phyloP scores from a whole-genome alignment of 2,888 invertebrate species.

The Campaea margaritaria region DNA sequence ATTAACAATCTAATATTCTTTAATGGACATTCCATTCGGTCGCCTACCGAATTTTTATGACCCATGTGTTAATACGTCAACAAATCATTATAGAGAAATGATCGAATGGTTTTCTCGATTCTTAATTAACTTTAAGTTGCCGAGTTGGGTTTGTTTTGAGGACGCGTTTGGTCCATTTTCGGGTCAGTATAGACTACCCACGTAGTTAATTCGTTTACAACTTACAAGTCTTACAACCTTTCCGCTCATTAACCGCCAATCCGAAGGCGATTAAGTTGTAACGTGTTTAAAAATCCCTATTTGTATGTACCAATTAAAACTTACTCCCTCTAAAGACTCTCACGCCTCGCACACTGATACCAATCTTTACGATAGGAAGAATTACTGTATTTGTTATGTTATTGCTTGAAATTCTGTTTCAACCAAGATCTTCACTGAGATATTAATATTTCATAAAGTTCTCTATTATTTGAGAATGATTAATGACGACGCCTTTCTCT shows the following conservation, averaged over 20 bases:
- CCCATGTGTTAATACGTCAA: constrained; percentile 37
- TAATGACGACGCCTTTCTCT: constrained; percentile 47
- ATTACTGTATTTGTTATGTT: constrained; percentile 61
- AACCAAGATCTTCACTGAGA: constrained; percentile 41
- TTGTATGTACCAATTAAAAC: constrained; percentile 77
- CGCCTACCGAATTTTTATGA: constrained; percentile 41
- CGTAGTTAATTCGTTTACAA: constrained; percentile 73
- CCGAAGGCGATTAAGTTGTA: constrained; percentile 77
- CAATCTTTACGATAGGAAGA: constrained; percentile 68
- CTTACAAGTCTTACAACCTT: constrained; percentile 51
- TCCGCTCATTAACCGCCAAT: constrained; percentile 81
- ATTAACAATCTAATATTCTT: constrained; percentile 53
- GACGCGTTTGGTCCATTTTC: constrained; percentile 29
- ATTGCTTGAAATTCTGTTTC: constrained; percentile 64
- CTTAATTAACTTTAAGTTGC: constrained; percentile 33
- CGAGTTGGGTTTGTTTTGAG: constrained; percentile 33
- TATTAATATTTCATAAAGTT: constrained; percentile 57
- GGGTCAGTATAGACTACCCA: constrained; percentile 61
- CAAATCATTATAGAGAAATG: constrained; percentile 49
- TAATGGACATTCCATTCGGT: constrained; percentile 48
- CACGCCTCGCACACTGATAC: constrained; percentile 68
- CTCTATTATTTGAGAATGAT: constrained; percentile 64
- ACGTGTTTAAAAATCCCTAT: constrained; percentile 72
- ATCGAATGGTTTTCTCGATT: constrained; percentile 49
- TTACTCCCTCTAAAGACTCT: constrained; percentile 69